Evolutionary conservation across 2,113 vertebrate genomes (phyloP).

Genomic region (Psilopogon haemacephalus): DNA sequence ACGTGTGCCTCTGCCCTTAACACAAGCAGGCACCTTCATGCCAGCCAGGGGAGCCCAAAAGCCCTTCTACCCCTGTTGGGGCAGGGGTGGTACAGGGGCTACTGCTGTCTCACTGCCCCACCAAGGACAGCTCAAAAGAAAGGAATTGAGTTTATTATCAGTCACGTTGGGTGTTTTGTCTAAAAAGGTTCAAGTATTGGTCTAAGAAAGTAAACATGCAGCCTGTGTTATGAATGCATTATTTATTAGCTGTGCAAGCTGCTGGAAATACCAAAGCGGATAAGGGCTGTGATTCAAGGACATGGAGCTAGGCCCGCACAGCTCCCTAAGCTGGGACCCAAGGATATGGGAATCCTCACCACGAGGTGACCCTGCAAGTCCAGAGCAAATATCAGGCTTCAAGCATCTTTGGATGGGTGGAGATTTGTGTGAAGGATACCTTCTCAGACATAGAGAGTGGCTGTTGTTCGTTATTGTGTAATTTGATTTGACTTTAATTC

Average conservation of each 20-base stretch:
- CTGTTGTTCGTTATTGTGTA: background rate
- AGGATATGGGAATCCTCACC: background rate
- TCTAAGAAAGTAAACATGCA: background rate
- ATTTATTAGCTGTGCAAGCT: background rate
- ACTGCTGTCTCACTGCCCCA: accelerated
- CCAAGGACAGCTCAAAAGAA: background rate
- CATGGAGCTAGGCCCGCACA: background rate
- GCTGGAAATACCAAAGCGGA: constrained; percentile 7
- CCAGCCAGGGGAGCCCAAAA: background rate
- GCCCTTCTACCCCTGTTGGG: accelerated
- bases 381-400: accelerated
- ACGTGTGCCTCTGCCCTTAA: accelerated
- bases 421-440: background rate
- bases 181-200: background rate
- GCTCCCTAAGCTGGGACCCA: background rate
- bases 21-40: accelerated
- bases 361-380: background rate
- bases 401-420: background rate
- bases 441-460: background rate
- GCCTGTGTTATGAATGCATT: background rate
- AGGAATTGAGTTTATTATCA: accelerated
- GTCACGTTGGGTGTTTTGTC: accelerated
- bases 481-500: constrained; percentile 36
- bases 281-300: constrained; percentile 18
- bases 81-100: background rate